Evolutionary conservation across 1,140 invertebrate species (phyloP).

Genomic region (Caenorhabditis tropicalis): DNA sequence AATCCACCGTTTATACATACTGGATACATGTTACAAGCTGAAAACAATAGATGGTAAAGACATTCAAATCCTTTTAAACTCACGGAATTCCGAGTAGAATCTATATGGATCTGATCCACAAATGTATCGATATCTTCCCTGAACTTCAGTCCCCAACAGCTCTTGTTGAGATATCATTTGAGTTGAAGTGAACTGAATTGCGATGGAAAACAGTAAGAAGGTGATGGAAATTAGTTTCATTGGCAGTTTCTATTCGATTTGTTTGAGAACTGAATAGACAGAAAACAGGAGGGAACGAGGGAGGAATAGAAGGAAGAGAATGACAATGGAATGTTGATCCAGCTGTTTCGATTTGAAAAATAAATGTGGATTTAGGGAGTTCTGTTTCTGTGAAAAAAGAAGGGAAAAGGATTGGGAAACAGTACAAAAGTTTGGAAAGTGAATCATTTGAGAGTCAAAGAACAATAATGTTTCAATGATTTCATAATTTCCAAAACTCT

Average conservation of each 20-base stretch:
- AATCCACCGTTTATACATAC: slow-evolving; percentile 35
- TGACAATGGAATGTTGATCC: slow-evolving; percentile 12
- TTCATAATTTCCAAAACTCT: not conserved
- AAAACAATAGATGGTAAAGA: not conserved
- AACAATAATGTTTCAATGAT: not conserved
- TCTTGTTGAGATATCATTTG: slow-evolving; percentile 29
- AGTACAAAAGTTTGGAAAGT: slow-evolving; percentile 15
- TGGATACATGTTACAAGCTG: slow-evolving; percentile 48
- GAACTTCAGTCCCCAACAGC: not conserved
- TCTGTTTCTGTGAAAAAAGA: not conserved
- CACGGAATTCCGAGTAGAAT: slow-evolving; percentile 45
- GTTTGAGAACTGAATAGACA: slow-evolving; percentile 2
- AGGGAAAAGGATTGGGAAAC: not conserved
- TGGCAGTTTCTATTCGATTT: slow-evolving; percentile 15
- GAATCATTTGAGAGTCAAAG: not conserved
- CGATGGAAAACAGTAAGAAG: not conserved
- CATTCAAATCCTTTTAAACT: not conserved
- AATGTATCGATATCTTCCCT: slow-evolving; percentile 27
- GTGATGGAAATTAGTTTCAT: slow-evolving; percentile 13
- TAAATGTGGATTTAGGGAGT: not conserved
- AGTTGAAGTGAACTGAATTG: not conserved
- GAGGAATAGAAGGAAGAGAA: not conserved
- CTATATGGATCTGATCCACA: slow-evolving; percentile 30
- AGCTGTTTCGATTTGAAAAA: not conserved
- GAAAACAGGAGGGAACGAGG: not conserved